Conservation (phyloP, 2,113 vertebrate species). For the Leptosomus discolor region DNA sequence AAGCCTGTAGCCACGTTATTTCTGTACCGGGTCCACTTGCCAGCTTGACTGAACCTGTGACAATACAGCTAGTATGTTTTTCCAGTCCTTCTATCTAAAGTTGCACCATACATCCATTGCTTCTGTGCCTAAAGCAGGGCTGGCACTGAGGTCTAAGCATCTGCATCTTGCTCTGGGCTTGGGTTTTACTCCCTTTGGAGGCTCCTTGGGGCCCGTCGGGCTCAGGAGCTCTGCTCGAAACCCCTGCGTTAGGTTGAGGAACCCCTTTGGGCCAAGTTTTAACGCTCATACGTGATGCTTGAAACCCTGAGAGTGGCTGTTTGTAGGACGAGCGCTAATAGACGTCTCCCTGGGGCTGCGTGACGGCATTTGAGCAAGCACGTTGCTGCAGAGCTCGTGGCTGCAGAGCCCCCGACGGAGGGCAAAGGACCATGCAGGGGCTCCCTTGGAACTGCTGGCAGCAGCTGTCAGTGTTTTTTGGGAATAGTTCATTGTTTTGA, state of each 20-base stretch:
- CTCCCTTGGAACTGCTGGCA: not conserved
- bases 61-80: rapidly evolving
- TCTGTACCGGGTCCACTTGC: not conserved
- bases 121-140: not conserved
- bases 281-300: rapidly evolving
- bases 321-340: not conserved
- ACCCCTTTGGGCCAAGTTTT: rapidly evolving
- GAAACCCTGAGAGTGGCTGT: not conserved
- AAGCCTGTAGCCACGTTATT: not conserved
- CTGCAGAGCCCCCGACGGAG: rapidly evolving
- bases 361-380: not conserved
- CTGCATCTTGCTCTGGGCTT: not conserved
- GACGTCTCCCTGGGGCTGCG: rapidly evolving
- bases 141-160: not conserved
- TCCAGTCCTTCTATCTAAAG: not conserved
- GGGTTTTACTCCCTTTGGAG: not conserved
- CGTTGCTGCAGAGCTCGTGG: not conserved
- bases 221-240: not conserved
- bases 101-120: not conserved
- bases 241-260: rapidly evolving
- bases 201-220: rapidly evolving
- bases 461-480: not conserved
- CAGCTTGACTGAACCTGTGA: not conserved
- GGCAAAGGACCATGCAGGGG: not conserved
- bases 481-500: not conserved